Evolutionary conservation across 1,140 invertebrate genomes (phyloP), one percentile per base, ranked within the genome.

Genomic region (Euura saliciscinereae): DNA sequence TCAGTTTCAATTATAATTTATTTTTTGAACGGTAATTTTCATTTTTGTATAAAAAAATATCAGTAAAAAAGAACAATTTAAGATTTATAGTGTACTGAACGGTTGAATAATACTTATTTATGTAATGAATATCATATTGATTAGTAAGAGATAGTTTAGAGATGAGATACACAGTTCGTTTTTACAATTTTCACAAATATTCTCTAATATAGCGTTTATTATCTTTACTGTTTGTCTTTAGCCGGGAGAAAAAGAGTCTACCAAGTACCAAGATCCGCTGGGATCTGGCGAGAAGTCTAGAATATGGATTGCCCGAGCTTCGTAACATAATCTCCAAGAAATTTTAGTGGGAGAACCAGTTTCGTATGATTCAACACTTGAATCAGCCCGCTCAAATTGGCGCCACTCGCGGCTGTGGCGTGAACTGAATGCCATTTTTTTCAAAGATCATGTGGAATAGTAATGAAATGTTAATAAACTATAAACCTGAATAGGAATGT

Each of bases 261-360:
- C 45, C 4, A n/a, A 59, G 6, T 59, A 59, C 51, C 10, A n/a
- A 59, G 51, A 65, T 70, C 43, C 42, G 42, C 64, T 70, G 44
- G 43, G 44, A 66, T 42, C 67, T 64, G 51, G 66, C 13, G 65
- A 46, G 44, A 73, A 43, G 67, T 69, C 72, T 69, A 68, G 69
- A 65, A 69, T 68, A 51, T n/a, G 28, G 10, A 8, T 10, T 42
- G 68, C 45, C 51, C 68, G 69, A 65, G 44, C 72, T 69, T 59
- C 72, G 44, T 68, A 66, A 68, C 68, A 73, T 65, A 70, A 73
- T 70, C 59, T 69, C 45, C 10, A 44, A 64, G 68, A 66, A 69
- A 73, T 73, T 70, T 45, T 68, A 69, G 72, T 73, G 72, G 72
- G 72, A 69, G 68, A 73, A 73, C 68, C 67, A 66, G 72, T 73